These are phyloP conservation scores for Plutomurus gul DNA, from an alignment of 1,140 invertebrate species.

Conservation along the genomic window DNA sequence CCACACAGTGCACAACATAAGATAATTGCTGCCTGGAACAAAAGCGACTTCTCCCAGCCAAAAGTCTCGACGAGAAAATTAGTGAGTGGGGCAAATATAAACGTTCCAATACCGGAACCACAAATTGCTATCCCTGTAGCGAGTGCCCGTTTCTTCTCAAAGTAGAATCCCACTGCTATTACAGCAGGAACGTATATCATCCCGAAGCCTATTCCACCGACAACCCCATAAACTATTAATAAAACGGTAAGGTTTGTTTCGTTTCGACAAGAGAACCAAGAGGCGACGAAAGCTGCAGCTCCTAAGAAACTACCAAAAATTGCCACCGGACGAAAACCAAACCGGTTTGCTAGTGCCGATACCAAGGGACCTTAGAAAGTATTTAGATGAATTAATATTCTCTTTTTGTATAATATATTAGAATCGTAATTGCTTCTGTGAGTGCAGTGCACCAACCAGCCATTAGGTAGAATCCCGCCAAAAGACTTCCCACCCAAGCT, in stretches of 20 bases:
- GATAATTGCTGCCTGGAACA: slow-evolving; percentile 72
- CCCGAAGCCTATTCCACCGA: slow-evolving; percentile 81
- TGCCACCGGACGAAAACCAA: slow-evolving; percentile 85
- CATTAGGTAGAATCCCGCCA: slow-evolving; percentile 91
- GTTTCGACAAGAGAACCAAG: slow-evolving; percentile 36
- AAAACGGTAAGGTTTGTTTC: slow-evolving; percentile 39
- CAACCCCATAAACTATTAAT: slow-evolving; percentile 47
- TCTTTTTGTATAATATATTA: too few species aligned
- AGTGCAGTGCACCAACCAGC: too few species aligned
- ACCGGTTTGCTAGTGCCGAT: slow-evolving; percentile 79
- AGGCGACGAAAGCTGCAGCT: slow-evolving; percentile 59
- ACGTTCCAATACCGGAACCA: slow-evolving; percentile 81
- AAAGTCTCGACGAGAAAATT: slow-evolving; percentile 65
- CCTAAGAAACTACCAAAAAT: slow-evolving; percentile 78
- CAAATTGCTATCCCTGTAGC: slow-evolving; percentile 93
- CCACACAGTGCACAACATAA: slow-evolving; percentile 78
- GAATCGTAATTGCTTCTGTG: too few species aligned
- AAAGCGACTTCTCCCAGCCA: slow-evolving; percentile 74
- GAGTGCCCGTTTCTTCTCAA: slow-evolving; percentile 85
- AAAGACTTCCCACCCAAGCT: slow-evolving; percentile 82
- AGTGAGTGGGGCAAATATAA: slow-evolving; percentile 54
- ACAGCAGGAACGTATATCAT: slow-evolving; percentile 84
- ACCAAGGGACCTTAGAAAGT: slow-evolving; percentile 81
- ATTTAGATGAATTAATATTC: too few species aligned
- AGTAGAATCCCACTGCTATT: slow-evolving; percentile 89